Evolutionary conservation across 2,888 invertebrate genomes (phyloP).

Genomic region (Drosophila prolongata): DNA sequence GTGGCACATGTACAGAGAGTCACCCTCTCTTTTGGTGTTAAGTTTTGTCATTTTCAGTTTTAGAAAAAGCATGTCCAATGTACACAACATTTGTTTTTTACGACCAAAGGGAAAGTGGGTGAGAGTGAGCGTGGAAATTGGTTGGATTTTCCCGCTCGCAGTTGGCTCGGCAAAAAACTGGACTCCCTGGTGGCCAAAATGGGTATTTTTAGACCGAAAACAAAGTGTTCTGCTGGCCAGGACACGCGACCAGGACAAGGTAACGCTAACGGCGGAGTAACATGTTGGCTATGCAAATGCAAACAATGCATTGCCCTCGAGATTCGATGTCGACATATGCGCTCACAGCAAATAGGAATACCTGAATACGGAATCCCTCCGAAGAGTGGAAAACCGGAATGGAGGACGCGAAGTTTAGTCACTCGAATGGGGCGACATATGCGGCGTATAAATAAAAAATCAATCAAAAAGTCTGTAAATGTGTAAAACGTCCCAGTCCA

Average conservation of each 20-base stretch:
- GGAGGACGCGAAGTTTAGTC: slow-evolving; percentile 21
- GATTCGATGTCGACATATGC: slow-evolving; percentile 63
- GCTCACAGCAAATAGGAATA: slow-evolving; percentile 37
- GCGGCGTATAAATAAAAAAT: slow-evolving; percentile 71
- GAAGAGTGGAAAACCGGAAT: neutral
- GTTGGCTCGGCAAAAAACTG: slow-evolving; percentile 11
- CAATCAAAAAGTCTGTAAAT: slow-evolving; percentile 65
- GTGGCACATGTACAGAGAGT: neutral
- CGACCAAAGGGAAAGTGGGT: neutral
- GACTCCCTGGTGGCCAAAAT: slow-evolving; percentile 27
- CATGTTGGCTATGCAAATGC: slow-evolving; percentile 61
- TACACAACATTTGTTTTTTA: slow-evolving; percentile 37
- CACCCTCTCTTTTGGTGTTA: slow-evolving; percentile 13
- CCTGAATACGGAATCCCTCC: slow-evolving; percentile 17
- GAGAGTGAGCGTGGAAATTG: slow-evolving; percentile 26
- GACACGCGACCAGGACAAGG: slow-evolving; percentile 56
- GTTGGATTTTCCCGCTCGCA: slow-evolving; percentile 28
- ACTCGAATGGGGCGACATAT: slow-evolving; percentile 63
- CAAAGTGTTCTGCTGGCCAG: slow-evolving; percentile 48
- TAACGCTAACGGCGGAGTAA: slow-evolving; percentile 13
- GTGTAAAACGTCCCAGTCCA: slow-evolving; percentile 18
- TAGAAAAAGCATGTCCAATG: slow-evolving; percentile 7
- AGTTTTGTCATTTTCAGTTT: slow-evolving; percentile 36
- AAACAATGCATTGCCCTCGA: slow-evolving; percentile 69
- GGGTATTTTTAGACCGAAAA: slow-evolving; percentile 61